A percentile compares a stretch with the other conserved stretches of the same genome.
Evolutionary conservation across 2,797 vertebrate genomes (phyloP).

Genomic region (Gobio occitaniae): DNA sequence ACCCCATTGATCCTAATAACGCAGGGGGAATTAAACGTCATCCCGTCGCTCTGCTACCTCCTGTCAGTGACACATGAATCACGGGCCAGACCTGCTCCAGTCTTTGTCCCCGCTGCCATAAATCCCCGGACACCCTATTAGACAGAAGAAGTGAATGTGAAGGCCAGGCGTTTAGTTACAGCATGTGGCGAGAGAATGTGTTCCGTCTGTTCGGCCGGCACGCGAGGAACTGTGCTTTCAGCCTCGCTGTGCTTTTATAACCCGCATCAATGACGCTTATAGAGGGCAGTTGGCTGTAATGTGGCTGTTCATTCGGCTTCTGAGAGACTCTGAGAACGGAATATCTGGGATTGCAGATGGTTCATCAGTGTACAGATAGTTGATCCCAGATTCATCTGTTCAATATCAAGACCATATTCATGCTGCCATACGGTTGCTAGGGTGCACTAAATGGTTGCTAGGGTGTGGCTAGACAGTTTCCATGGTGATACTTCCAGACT

Average conservation of each 20-base stretch:
- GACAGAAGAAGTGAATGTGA: constrained; percentile 68
- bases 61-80: constrained; percentile 67
- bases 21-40: constrained; percentile 52
- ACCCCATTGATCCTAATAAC: constrained; percentile 61
- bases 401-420: too few relatives aligned
- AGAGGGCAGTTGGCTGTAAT: background rate
- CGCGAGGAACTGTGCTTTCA: constrained; percentile 54
- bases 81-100: constrained; percentile 48
- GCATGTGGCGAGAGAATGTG: constrained; percentile 60
- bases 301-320: background rate
- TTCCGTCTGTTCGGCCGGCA: constrained; percentile 57
- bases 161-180: constrained; percentile 66
- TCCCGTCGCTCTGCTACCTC: constrained; percentile 54
- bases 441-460: too few relatives aligned
- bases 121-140: constrained; percentile 73
- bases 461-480: too few relatives aligned
- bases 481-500: too few relatives aligned
- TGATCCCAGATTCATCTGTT: background rate
- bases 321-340: background rate
- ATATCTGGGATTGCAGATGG: background rate
- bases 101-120: constrained; percentile 68
- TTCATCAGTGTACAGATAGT: background rate
- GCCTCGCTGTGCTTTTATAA: constrained; percentile 19
- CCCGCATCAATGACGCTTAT: background rate
- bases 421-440: too few relatives aligned